Evolutionary conservation across 2,797 vertebrate genomes (phyloP).

Genomic region (Pseudochirops corinnae): DNA sequence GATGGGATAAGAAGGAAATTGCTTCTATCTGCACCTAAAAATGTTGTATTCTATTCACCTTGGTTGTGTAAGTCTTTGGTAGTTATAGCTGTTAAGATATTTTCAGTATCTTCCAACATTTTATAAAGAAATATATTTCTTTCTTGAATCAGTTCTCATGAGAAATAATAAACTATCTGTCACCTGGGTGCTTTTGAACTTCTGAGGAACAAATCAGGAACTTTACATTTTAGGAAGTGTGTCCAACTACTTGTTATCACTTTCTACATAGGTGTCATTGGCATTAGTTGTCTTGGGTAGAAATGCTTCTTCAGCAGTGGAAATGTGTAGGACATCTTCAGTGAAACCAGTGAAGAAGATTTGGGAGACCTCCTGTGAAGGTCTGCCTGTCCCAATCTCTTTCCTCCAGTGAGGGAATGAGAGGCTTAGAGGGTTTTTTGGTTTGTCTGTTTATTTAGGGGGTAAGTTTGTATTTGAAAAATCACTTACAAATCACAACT

Average conservation of each 20-base stretch:
- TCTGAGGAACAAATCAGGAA: not conserved
- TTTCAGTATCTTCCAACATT: slow-evolving; percentile 39
- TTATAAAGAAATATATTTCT: slow-evolving; percentile 29
- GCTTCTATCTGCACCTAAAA: not conserved
- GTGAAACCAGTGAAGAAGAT: not conserved
- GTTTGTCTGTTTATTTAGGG: not conserved
- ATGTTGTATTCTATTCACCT: not conserved
- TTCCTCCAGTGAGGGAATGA: not conserved
- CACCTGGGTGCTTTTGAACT: not conserved
- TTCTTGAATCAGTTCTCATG: slow-evolving; percentile 34
- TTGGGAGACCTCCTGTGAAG: not conserved
- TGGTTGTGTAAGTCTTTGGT: not conserved
- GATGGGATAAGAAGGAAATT: not conserved
- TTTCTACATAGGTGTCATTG: slow-evolving; percentile 29
- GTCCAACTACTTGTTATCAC: slow-evolving; percentile 6
- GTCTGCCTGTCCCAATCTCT: not conserved
- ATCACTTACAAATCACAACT: not conserved
- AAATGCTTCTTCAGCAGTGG: not conserved
- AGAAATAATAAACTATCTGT: slow-evolving; percentile 21
- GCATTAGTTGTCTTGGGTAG: not conserved
- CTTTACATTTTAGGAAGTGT: not conserved
- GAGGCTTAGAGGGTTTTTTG: not conserved
- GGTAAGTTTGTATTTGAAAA: not conserved
- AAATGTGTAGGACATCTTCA: not conserved
- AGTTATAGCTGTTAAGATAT: slow-evolving; percentile 11